Percentiles rank a stretch among this genome's conserved stretches.
Evolutionary conservation across 1,140 invertebrate genomes (phyloP).

Genomic region (Globodera rostochiensis): DNA sequence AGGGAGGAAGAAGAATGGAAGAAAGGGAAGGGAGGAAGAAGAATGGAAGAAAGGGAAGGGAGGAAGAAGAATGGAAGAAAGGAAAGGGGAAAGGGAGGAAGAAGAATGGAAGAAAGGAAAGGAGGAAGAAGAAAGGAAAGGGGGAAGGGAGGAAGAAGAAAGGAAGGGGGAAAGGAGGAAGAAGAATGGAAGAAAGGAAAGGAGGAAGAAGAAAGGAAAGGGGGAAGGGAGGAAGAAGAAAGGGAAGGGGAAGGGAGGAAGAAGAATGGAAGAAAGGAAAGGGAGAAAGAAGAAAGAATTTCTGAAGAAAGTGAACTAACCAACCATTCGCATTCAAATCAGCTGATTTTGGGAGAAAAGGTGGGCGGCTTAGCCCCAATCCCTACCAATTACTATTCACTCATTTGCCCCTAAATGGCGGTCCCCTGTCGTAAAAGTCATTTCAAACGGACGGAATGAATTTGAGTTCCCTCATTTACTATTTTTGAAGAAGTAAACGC

Average conservation of each 20-base stretch:
- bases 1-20: background rate
- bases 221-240: background rate
- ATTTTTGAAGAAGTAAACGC: too few relatives aligned
- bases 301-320: background rate
- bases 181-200: background rate
- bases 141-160: background rate
- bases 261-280: background rate
- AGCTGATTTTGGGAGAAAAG: slow-evolving; percentile 1
- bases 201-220: background rate
- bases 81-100: background rate
- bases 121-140: background rate
- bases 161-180: background rate
- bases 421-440: too few relatives aligned
- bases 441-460: too few relatives aligned
- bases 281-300: background rate
- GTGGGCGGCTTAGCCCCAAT: slow-evolving; percentile 1
- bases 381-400: too few relatives aligned
- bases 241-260: background rate
- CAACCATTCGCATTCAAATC: background rate
- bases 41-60: background rate
- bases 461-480: too few relatives aligned
- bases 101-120: background rate
- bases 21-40: background rate
- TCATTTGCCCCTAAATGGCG: too few relatives aligned
- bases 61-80: background rate